Evolutionary conservation across 2,888 invertebrate species (phyloP), one percentile per base, ranked within the genome.

Genomic region (Drosophila robusta): DNA sequence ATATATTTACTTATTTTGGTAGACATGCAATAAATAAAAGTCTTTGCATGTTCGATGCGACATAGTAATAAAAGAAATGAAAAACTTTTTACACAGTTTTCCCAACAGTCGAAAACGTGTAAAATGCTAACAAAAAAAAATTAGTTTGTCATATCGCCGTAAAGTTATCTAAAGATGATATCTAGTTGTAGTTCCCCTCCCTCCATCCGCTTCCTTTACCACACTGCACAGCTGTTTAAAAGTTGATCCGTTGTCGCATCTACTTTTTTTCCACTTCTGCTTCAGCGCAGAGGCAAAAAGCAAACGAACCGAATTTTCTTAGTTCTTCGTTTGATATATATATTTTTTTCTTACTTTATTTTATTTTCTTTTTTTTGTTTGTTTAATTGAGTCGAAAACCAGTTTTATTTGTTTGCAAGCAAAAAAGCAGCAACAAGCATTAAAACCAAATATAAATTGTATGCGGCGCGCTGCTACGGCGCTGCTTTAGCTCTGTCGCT

Each of bases 341-440:
- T 63, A 46, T 38, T 18, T 52, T 47, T 52, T 22, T 67, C 22
- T 36, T 32, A 18, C 18, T 45, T 49, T 39, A 39, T 34, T 32
- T 29, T 29, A 9, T 62, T 64, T 49, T 57, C 18, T 18, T 18
- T 18, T 18, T 18, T 80, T 61, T 64, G 70, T 81, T 76, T 80
- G 79, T 77, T 82, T 85, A 82, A 82, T 85, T 82, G 82, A 81
- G 72, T 79, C 63, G 85, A 85, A 82, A 82, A 82, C 85, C 85
- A 79, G 82, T 82, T 82, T 85, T 81, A 82, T 82, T 82, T 82
- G 85, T 79, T 81, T 85, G 85, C 70, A 77, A 77, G 76, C 80
- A 81, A 73, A 72, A 71, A 29, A 29, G 58, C 81, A 78, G 66
- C 76, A 81, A 75, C 71, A 77, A 84, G 74, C 81, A 79, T 79